Base-by-base conservation (phyloP, 1,140 invertebrate species). In the Colletes latitarsis region DNA sequence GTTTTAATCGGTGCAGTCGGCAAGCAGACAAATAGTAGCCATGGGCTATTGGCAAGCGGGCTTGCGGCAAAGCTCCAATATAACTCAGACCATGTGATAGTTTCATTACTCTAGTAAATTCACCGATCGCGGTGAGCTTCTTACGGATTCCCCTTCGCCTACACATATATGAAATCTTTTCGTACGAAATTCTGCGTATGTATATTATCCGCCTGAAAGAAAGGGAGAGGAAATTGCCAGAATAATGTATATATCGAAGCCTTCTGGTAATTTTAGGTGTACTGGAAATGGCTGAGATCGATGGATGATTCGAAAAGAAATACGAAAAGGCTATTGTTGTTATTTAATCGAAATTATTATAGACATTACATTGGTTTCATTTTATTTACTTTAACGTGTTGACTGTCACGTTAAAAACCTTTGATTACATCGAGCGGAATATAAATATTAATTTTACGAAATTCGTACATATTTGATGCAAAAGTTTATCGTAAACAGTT, bases 21-120 rank as follows among this genome's bases (percentile, higher is more conserved):
- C 88, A 82, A 87, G 82, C 82, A 89, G 87, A 90, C 88, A 90
- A 90, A 90, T 90, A 88, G 88, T 88, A 82, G 88, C 86, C 86
- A 89, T 84, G 84, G 88, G 86, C 87, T 88, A 87, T 87, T 87
- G 87, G 85, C 81, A 76, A 83, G 80, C 85, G 80, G 77, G 82
- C 77, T 86, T 88, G 86, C 82, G 82, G 85, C 84, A 86, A 89
- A 88, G 86, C 86, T 86, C 77, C 72, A 67, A 82, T 89, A 89
- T 89, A 89, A 89, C 84, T 89, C 88, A 89, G 77, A 74, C 81
- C 81, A 88, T 83, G 83, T 88, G 87, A 87, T 89, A 89, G 88
- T 89, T 89, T 89, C 88, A 89, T 89, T 89, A 89, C 84, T 88
- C 84, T 73, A 88, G 82, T 89, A 88, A 89, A 87, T 87, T 88